Evolutionary conservation across 2,888 invertebrate species (phyloP), one percentile per base, ranked within the genome.

Genomic region (Polietes domitor): DNA sequence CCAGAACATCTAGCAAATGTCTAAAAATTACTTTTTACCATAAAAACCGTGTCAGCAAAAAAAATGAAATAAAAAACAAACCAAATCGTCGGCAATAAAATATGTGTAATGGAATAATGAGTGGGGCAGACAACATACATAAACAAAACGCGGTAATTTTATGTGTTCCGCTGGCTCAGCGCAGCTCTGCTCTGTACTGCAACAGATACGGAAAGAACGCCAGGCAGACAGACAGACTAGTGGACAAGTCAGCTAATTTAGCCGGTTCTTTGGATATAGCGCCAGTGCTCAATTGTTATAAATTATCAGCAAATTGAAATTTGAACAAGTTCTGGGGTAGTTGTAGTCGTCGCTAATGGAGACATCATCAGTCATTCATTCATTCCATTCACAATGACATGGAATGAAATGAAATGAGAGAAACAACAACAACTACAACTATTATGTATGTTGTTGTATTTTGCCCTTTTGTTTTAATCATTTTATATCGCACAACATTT

Each of bases 281-380:
- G 68, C 17, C 41, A 68, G 15, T 68, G 43, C 5, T 12, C 68
- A 68, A 68, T 68, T 68, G 68, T 41, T 68, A 68, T 68, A 41
- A 68, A 41, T 68, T 68, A 68, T 68, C 21, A 43, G 68, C 43
- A 43, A 68, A 68, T 68, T 68, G 68, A 68, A 68, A 68, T 68
- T 68, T 68, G 43, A 68, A 68, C 41, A 68, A 28, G 43, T 43
- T 68, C 68, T 41, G 9, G 32, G 32, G 32, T 32, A 6, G 32
- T 32, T 5, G 47, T 47, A 3, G n/a, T 47, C 47, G 2, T 7
- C 9, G 28, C 28, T 17, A 61, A 61, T 61, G 28, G 28, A 61
- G 26, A 28, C 61, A 61, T 61, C 28, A 47, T 15, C n/a, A 2
- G 15, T 47, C 47, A 47, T n/a, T 47, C 47, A n/a, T 47, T 47